phyloP scores from a whole-genome alignment of 2,888 invertebrate genomes.

The Limenitis camilla region DNA sequence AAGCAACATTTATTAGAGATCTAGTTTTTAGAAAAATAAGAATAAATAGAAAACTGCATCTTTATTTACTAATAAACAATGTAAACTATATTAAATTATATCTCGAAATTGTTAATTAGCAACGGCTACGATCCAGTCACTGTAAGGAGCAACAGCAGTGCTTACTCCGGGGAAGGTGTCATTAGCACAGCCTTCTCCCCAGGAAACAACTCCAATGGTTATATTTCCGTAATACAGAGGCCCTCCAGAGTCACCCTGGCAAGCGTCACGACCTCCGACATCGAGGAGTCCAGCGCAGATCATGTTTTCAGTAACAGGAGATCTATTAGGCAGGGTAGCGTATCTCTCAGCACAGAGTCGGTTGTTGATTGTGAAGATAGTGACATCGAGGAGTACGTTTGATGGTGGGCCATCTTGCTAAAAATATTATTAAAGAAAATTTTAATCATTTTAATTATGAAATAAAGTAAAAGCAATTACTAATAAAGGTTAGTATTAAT shows the following conservation, averaged over 20 bases:
- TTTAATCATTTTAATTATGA: not conserved
- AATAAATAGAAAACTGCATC: too few species aligned
- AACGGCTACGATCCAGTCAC: slow-evolving; percentile 37
- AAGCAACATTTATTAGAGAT: too few species aligned
- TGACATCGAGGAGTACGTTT: slow-evolving; percentile 30
- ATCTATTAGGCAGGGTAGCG: slow-evolving; percentile 4
- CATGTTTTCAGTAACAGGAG: slow-evolving; percentile 44
- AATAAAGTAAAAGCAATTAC: not conserved
- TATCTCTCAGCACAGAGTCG: slow-evolving; percentile 38
- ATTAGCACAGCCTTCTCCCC: slow-evolving; percentile 63
- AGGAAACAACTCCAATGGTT: slow-evolving; percentile 63
- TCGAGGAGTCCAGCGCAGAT: slow-evolving; percentile 47
- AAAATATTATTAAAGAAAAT: not conserved
- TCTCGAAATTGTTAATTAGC: slow-evolving; percentile 17
- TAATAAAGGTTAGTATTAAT: not conserved
- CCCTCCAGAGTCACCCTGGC: slow-evolving; percentile 68
- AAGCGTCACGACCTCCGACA: slow-evolving; percentile 42
- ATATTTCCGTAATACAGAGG: slow-evolving; percentile 51
- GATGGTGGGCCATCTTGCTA: slow-evolving; percentile 33
- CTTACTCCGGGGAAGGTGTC: slow-evolving; percentile 62
- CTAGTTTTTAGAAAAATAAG: too few species aligned
- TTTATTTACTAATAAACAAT: too few species aligned
- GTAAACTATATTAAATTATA: not conserved
- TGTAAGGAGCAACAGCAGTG: slow-evolving; percentile 47
- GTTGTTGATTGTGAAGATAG: slow-evolving; percentile 40